Percentiles rank a stretch among this genome's conserved stretches.
Evolutionary conservation across 2,797 vertebrate species (phyloP).

Genomic region (Oophaga sylvatica): DNA sequence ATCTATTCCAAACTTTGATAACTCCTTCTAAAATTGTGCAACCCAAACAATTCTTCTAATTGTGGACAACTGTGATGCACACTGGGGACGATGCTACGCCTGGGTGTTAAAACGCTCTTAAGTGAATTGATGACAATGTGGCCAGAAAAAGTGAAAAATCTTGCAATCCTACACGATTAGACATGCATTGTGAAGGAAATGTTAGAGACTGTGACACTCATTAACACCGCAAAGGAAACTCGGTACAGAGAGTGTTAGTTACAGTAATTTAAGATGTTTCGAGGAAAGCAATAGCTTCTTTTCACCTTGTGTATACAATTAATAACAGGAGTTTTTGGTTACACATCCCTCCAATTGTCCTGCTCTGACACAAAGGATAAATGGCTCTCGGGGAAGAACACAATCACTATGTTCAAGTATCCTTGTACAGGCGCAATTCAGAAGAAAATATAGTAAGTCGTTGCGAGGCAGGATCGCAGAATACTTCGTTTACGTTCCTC

Average conservation of each 20-base stretch:
- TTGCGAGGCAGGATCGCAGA: conserved; percentile 25
- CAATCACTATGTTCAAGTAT: conserved; percentile 62
- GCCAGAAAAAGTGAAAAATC: conserved; percentile 35
- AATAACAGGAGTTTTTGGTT: conserved; percentile 66
- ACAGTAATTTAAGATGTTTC: conserved; percentile 67
- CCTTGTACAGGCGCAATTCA: conserved; percentile 26
- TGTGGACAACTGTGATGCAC: conserved; percentile 22
- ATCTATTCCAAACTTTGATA: background rate
- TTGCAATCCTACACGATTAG: conserved; percentile 32
- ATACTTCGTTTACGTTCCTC: conserved; percentile 30
- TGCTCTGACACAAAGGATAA: conserved; percentile 65
- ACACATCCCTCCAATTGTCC: conserved; percentile 64
- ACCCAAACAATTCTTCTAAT: conserved; percentile 26
- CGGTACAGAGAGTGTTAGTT: conserved; percentile 64
- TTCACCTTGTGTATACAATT: conserved; percentile 65
- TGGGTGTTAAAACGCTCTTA: conserved; percentile 30
- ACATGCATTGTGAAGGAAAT: conserved; percentile 60
- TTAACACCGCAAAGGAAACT: conserved; percentile 68
- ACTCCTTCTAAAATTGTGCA: conserved; percentile 4
- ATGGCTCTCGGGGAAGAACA: conserved; percentile 55
- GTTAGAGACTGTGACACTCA: conserved; percentile 60
- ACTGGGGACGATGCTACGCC: background rate
- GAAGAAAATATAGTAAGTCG: conserved; percentile 10
- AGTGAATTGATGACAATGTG: conserved; percentile 46
- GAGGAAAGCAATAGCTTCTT: conserved; percentile 65